Evolutionary conservation across 2,888 invertebrate genomes (phyloP).

Genomic region (Iselma pallidipennis): DNA sequence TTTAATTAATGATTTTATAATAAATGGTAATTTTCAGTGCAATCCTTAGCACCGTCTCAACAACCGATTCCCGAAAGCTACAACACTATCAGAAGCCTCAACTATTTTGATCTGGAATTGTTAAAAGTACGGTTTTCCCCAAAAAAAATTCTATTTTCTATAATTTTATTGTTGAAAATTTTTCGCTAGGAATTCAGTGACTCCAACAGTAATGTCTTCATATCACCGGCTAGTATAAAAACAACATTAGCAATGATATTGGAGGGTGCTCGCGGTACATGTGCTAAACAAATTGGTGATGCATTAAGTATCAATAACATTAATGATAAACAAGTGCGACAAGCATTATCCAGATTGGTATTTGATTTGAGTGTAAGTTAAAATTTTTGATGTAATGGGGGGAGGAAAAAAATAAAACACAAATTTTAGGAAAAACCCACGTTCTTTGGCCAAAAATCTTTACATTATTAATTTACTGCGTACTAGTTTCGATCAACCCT

Average conservation of each 20-base stretch:
- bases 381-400: too few relatives aligned
- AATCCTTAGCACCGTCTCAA: constrained; percentile 6
- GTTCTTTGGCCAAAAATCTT: too few relatives aligned
- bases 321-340: constrained; percentile 30
- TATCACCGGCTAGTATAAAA: constrained; percentile 71
- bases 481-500: too few relatives aligned
- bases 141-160: constrained; percentile 1
- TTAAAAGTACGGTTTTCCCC: constrained; percentile 43
- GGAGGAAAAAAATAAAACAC: neutral
- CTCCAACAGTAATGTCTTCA: constrained; percentile 61
- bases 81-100: constrained; percentile 37
- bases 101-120: constrained; percentile 51
- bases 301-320: constrained; percentile 58
- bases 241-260: constrained; percentile 65
- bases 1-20: too few relatives aligned
- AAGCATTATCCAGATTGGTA: constrained; percentile 33
- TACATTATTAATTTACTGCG: too few relatives aligned
- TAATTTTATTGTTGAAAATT: constrained; percentile 7
- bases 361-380: constrained; percentile 36
- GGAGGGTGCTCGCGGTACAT: constrained; percentile 64
- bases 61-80: constrained; percentile 10
- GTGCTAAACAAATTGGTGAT: constrained; percentile 62
- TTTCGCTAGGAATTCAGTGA: constrained; percentile 39
- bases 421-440: too few relatives aligned
- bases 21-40: neutral